Percentiles rank a stretch among this genome's conserved stretches.
These are phyloP conservation scores for Brenthis daphne DNA, from an alignment of 2,888 invertebrate species.

Conservation along the genomic window DNA sequence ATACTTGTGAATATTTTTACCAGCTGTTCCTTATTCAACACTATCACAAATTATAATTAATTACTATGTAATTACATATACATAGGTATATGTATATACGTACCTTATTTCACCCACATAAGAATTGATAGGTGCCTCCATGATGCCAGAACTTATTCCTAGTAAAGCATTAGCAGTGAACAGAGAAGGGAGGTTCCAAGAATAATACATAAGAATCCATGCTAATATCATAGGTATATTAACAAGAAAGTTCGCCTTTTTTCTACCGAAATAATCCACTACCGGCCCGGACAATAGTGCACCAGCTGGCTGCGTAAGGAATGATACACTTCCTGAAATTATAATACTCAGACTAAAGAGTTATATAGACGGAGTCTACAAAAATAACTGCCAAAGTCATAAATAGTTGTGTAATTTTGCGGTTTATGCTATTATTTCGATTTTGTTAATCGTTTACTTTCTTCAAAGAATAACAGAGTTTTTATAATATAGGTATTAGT, in stretches of 20 bases:
- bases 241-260: constrained; percentile 76
- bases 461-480: no score
- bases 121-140: constrained; percentile 83
- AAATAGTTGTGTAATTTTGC: no score
- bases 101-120: constrained; percentile 83
- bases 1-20: no score
- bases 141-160: constrained; percentile 81
- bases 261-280: constrained; percentile 81
- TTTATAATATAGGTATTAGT: no score
- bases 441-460: no score
- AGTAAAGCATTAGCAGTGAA: constrained; percentile 76
- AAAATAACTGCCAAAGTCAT: no score
- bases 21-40: no score
- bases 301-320: constrained; percentile 81
- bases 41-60: no score
- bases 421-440: no score
- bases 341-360: not conserved
- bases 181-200: constrained; percentile 68
- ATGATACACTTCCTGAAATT: constrained; percentile 78
- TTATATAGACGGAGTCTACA: no score
- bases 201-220: constrained; percentile 79
- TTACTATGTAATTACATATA: not conserved
- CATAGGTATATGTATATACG: not conserved
- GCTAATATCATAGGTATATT: constrained; percentile 80
- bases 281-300: constrained; percentile 79